Base-by-base conservation (phyloP, 1,140 invertebrate species). In the Spodoptera litura region DNA sequence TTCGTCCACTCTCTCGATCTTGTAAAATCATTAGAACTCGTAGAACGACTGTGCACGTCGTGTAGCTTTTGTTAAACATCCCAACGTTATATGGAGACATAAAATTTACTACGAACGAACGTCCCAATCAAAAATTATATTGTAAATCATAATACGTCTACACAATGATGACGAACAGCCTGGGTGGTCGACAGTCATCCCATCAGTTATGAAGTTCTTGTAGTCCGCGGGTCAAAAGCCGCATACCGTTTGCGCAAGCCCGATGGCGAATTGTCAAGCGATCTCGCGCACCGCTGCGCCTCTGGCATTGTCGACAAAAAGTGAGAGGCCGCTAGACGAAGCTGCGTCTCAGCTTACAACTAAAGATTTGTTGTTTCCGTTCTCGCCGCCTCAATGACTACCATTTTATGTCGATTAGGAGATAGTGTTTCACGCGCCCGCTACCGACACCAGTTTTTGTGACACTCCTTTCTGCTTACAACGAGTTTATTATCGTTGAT, bases 391-490 rank as follows among this genome's bases (percentile, higher is more conserved):
- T 91, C 91, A 94, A 94, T 93, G 92, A 88, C 89, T 93, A 92
- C 91, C 90, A 93, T 93, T 94, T 94, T 92, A 90, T 93, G 88
- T 92, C 89, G 90, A 94, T 93, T 90, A 88, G 87, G 80, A 94
- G 92, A 94, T 94, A 93, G 90, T 93, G 90, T 94, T 94, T 91
- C 92, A 93, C 88, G 88, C 89, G 89, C 87, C 82, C 85, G 93
- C 91, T 94, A 93, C 91, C 88, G 90, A 92, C 91, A 86, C 89
- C 87, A 90, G 79, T 93, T 94, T 93, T 93, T 93, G 85, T 94
- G 88, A 91, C 92, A 92, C 90, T 88, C 85, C 85, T 89, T 88
- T 91, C 87, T 86, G 83, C 82, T 82, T 81, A 91, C 90, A 91
- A 93, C 88, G 90, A 90, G 87, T 91, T 90, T 91, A 92, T 93